phyloP scores from a whole-genome alignment of 2,113 vertebrate species.

The Pampusana beccarii region DNA sequence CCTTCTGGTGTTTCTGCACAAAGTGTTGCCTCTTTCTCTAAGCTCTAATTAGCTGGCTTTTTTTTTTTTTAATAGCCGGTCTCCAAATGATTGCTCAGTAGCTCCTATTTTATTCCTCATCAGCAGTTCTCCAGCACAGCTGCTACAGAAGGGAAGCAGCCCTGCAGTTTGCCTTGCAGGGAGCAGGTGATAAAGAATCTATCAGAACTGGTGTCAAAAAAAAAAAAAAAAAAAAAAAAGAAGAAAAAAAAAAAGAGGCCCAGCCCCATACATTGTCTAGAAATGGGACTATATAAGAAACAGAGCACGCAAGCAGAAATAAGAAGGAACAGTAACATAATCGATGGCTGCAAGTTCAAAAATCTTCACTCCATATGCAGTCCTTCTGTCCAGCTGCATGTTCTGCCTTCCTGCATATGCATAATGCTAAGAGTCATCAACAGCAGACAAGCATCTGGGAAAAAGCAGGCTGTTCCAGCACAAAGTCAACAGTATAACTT shows the following conservation, averaged over 20 bases:
- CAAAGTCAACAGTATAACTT: neutral
- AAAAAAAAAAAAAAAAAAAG: neutral
- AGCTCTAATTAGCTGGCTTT: conserved; percentile 33
- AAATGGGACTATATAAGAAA: neutral
- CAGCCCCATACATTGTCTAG: neutral
- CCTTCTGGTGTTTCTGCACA: conserved; percentile 52
- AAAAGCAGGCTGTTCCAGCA: neutral
- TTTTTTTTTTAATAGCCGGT: conserved; percentile 20
- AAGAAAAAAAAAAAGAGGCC: neutral
- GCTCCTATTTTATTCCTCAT: conserved; percentile 27
- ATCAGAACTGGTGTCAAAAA: neutral
- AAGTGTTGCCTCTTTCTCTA: conserved; percentile 33
- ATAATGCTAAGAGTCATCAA: neutral
- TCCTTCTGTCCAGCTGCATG: neutral
- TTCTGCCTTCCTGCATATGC: neutral
- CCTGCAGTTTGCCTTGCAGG: neutral
- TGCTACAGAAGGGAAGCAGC: conserved; percentile 7
- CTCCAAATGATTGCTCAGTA: conserved; percentile 19
- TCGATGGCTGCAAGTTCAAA: conserved; percentile 1
- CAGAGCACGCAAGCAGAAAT: neutral
- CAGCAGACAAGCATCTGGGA: neutral
- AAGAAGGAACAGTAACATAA: neutral
- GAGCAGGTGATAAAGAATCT: conserved; percentile 22
- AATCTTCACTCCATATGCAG: neutral
- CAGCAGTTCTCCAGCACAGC: conserved; percentile 41